Percentiles rank a stretch among this genome's conserved stretches.
Conservation (phyloP, 2,888 invertebrate species). For the Argyresthia albistria region DNA sequence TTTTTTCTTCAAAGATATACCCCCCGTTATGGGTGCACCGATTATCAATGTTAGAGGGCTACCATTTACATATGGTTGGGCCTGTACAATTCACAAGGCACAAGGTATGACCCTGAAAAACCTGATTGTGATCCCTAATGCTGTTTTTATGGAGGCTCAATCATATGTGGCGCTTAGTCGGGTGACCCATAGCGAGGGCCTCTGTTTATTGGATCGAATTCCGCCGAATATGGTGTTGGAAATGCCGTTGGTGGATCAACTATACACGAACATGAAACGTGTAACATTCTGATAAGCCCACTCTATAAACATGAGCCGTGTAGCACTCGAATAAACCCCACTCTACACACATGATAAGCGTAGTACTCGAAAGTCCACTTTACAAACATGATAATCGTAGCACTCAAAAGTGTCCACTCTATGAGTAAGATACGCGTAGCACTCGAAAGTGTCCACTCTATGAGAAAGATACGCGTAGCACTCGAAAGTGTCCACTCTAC, state of each 20-base stretch:
- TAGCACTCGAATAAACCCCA: too few species aligned
- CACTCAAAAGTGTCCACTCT: too few species aligned
- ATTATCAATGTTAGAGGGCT: not conserved
- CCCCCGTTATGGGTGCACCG: not conserved
- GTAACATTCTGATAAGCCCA: not conserved
- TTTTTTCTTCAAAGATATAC: not conserved
- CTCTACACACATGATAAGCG: too few species aligned
- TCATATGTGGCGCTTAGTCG: not conserved
- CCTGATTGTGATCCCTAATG: not conserved
- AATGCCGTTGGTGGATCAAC: not conserved
- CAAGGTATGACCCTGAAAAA: not conserved
- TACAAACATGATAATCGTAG: too few species aligned
- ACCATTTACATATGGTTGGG: not conserved
- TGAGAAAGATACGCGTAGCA: too few species aligned
- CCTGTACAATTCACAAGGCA: not conserved
- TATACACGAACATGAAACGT: not conserved
- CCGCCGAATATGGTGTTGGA: not conserved
- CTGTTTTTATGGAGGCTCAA: not conserved
- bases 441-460: too few species aligned
- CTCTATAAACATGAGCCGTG: too few species aligned
- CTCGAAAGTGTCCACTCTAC: too few species aligned
- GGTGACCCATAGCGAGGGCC: not conserved
- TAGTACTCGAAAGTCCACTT: too few species aligned
- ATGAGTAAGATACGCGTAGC: too few species aligned
- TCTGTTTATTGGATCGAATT: not conserved